These are phyloP conservation scores for Cylindroiulus punctatus DNA, from an alignment of 2,888 invertebrate species.

Conservation along the genomic window DNA sequence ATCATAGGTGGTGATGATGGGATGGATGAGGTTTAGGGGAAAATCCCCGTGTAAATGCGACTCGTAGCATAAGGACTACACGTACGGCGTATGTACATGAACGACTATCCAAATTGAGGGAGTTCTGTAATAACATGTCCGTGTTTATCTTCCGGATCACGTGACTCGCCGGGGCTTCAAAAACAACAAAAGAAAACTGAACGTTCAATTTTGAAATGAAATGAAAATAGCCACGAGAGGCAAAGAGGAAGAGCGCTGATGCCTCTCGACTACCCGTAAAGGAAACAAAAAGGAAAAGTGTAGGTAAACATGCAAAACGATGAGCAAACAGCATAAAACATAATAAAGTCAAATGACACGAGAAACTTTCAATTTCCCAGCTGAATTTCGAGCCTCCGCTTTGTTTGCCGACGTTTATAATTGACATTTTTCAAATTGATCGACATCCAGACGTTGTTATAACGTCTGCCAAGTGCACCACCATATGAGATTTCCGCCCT, in stretches of 20 bases:
- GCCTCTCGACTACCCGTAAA: background rate
- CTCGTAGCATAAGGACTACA: too few relatives aligned
- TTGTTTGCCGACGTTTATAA: conserved; percentile 1
- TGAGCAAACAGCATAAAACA: conserved; percentile 14
- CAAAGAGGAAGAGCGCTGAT: background rate
- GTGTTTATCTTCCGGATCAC: conserved; percentile 33
- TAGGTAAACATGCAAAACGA: conserved; percentile 35
- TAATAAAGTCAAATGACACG: conserved; percentile 39
- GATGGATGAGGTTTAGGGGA: too few relatives aligned
- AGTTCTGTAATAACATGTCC: background rate
- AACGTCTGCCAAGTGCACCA: too few relatives aligned
- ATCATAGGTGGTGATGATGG: too few relatives aligned
- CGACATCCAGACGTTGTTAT: background rate
- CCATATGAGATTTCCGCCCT: too few relatives aligned
- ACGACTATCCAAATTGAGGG: too few relatives aligned
- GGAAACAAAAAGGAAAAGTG: conserved; percentile 3
- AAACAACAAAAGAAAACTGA: conserved; percentile 30
- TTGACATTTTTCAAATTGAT: conserved; percentile 22
- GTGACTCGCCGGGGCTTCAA: background rate
- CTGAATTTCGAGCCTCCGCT: background rate
- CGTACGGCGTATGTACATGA: too few relatives aligned
- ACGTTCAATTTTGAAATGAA: conserved; percentile 39
- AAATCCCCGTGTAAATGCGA: too few relatives aligned
- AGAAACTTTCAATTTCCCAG: background rate
- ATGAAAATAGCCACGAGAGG: conserved; percentile 1